A percentile compares a stretch with the other conserved stretches of the same genome.
Conservation (phyloP, 2,113 vertebrate genomes). For the Bagarius yarrelli region DNA sequence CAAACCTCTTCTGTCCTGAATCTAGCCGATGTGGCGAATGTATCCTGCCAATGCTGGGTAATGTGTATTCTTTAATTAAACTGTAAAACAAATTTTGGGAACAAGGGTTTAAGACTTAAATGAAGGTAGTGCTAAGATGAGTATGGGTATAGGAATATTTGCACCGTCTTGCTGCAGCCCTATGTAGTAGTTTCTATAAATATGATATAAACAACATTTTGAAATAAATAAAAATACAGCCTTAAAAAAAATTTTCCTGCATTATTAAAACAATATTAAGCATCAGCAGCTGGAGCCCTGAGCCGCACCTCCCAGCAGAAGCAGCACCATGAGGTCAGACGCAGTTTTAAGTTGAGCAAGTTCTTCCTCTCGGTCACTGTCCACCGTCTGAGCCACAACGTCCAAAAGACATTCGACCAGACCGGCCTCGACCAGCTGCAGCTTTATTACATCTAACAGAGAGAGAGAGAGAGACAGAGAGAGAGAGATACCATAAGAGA, state of each 20-base stretch:
- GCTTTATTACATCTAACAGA: conserved; percentile 87
- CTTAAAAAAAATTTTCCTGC: neutral
- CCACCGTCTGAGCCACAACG: conserved; percentile 89
- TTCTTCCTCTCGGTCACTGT: conserved; percentile 91
- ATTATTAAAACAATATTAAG: neutral
- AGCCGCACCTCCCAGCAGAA: conserved; percentile 87
- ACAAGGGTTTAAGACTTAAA: no score
- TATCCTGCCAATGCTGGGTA: no score
- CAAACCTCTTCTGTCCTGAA: no score
- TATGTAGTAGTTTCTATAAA: no score
- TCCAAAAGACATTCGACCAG: conserved; percentile 94
- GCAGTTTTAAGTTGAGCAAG: conserved; percentile 92
- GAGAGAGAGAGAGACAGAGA: neutral
- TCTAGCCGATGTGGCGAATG: no score
- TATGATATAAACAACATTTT: neutral
- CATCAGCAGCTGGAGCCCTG: neutral
- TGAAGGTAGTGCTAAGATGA: no score
- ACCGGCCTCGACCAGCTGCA: conserved; percentile 95
- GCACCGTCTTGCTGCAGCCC: neutral
- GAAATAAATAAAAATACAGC: neutral
- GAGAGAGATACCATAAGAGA: neutral
- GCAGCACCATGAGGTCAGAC: conserved; percentile 96
- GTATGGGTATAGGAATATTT: neutral
- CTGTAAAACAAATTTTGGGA: no score
- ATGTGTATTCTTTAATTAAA: no score